Evolutionary conservation across 2,888 invertebrate genomes (phyloP).

Genomic region (Volucella zonaria): DNA sequence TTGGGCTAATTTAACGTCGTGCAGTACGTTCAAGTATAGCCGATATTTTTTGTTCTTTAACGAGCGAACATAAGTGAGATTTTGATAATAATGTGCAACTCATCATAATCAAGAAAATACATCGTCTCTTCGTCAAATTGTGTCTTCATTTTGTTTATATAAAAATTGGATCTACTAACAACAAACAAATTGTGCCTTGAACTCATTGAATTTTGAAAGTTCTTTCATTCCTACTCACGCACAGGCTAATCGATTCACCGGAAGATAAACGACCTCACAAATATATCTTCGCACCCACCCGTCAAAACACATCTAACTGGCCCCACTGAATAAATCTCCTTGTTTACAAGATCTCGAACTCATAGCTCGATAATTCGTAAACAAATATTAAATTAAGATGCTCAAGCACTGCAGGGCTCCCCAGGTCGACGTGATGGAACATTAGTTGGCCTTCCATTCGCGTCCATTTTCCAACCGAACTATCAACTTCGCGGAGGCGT

Average conservation of each 20-base stretch:
- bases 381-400: constrained; percentile 46
- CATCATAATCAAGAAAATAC: too few relatives aligned
- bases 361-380: constrained; percentile 12
- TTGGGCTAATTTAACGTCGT: too few relatives aligned
- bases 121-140: too few relatives aligned
- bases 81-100: too few relatives aligned
- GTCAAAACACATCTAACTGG: constrained; percentile 4
- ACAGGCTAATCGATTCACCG: constrained; percentile 7
- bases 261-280: constrained; percentile 28
- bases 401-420: constrained; percentile 22
- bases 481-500: constrained; percentile 27
- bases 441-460: constrained; percentile 20
- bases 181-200: neutral
- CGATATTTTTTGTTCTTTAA: too few relatives aligned
- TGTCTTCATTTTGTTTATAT: too few relatives aligned
- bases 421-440: constrained; percentile 14
- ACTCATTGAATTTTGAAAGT: neutral
- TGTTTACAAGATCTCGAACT: constrained; percentile 43
- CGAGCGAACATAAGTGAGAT: too few relatives aligned
- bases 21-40: too few relatives aligned
- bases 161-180: neutral
- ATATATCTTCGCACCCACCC: constrained; percentile 12
- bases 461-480: constrained; percentile 16
- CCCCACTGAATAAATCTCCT: constrained; percentile 48
- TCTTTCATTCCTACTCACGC: neutral